phyloP scores from a whole-genome alignment of 2,113 vertebrate genomes.

The Cyprinodon tularosa region DNA sequence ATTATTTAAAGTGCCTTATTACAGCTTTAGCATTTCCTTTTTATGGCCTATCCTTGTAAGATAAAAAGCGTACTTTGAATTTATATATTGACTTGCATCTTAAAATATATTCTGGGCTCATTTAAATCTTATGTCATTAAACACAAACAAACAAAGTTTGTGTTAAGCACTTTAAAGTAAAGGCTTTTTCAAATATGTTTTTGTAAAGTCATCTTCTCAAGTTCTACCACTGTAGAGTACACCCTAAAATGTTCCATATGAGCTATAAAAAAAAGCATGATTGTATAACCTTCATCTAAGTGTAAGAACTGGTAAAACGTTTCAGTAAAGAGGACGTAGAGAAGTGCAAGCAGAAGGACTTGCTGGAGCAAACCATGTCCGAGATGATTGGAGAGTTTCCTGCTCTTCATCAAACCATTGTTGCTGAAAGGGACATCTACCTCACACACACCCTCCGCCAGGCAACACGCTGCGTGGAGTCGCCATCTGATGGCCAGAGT shows the following conservation, averaged over 20 bases:
- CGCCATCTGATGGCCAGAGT: constrained; percentile 83
- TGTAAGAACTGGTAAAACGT: constrained; percentile 11
- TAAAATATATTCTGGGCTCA: background rate
- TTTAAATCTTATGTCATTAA: background rate
- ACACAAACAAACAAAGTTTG: background rate
- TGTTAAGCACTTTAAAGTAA: background rate
- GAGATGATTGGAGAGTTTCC: constrained; percentile 99
- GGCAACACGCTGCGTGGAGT: constrained; percentile 92
- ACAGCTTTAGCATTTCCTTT: background rate
- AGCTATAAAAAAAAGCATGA: background rate
- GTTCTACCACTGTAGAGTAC: background rate
- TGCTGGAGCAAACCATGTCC: constrained; percentile 98
- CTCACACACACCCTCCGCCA: constrained; percentile 95
- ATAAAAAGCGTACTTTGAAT: background rate
- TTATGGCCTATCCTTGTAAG: background rate
- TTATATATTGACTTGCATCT: background rate
- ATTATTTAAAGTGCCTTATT: background rate
- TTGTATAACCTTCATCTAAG: background rate
- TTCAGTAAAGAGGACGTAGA: constrained; percentile 97
- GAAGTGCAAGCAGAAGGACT: constrained; percentile 98
- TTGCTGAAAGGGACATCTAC: constrained; percentile 95
- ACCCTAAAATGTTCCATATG: background rate
- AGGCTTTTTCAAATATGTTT: background rate
- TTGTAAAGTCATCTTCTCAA: background rate
- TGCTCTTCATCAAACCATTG: constrained; percentile 96